These are phyloP conservation scores for Patiria pectinifera DNA, from an alignment of 53 echinoderm and acorn worm genomes.

Conservation along the genomic window DNA sequence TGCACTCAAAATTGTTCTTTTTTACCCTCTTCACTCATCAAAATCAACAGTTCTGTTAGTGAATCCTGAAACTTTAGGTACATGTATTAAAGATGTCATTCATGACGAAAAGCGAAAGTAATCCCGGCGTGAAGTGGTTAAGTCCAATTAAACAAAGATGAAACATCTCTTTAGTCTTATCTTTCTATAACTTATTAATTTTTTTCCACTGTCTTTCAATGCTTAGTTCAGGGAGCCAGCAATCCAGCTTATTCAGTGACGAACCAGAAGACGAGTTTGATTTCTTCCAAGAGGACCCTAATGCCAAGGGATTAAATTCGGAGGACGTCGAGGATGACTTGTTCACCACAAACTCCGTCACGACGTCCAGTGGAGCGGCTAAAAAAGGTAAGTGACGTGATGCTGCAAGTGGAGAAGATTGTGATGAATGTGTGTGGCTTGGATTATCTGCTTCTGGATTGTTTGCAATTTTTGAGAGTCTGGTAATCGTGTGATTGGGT, in stretches of 20 bases:
- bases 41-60: too few relatives aligned
- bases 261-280: slow-evolving; percentile 76
- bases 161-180: background rate
- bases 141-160: background rate
- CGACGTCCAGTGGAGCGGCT: background rate
- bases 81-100: too few relatives aligned
- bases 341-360: slow-evolving; percentile 61
- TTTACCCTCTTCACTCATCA: too few relatives aligned
- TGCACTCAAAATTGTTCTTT: too few relatives aligned
- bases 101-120: too few relatives aligned
- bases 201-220: background rate
- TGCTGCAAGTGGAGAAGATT: background rate
- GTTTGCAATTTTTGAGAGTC: too few relatives aligned
- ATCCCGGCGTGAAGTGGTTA: too few relatives aligned
- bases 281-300: slow-evolving; percentile 63
- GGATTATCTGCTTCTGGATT: background rate
- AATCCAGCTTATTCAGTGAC: slow-evolving; percentile 70
- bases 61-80: too few relatives aligned
- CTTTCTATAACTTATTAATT: background rate
- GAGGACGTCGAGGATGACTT: slow-evolving; percentile 56
- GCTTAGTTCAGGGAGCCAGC: slow-evolving; percentile 57
- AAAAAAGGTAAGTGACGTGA: slow-evolving; percentile 60
- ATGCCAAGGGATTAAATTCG: slow-evolving; percentile 3
- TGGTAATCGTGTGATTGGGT: too few relatives aligned
- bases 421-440: background rate